These are phyloP conservation scores for Cantharis rustica DNA, from an alignment of 2,888 invertebrate species.

Conservation along the genomic window DNA sequence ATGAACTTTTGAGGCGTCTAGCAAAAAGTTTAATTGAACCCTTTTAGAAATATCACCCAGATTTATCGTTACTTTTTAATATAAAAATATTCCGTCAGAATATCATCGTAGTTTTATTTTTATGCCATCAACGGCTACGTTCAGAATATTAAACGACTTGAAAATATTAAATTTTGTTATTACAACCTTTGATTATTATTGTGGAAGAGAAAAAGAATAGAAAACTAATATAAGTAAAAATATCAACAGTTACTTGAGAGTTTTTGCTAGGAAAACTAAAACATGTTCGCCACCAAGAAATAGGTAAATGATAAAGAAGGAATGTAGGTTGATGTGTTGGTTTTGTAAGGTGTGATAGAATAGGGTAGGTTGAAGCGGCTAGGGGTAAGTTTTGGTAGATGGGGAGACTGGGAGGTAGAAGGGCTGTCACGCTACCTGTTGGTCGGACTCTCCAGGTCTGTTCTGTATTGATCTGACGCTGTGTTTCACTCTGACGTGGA, in stretches of 20 bases:
- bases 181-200: neutral
- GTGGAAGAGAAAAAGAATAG: neutral
- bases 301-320: slow-evolving; percentile 28
- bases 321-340: slow-evolving; percentile 21
- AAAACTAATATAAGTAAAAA: slow-evolving; percentile 10
- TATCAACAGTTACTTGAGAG: slow-evolving; percentile 31
- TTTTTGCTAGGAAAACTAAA: slow-evolving; percentile 14
- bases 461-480: slow-evolving; percentile 45
- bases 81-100: neutral
- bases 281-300: slow-evolving; percentile 12
- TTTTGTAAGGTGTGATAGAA: slow-evolving; percentile 19
- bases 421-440: slow-evolving; percentile 48
- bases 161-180: neutral
- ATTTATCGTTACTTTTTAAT: neutral
- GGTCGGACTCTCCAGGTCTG: slow-evolving; percentile 46
- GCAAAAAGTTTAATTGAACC: neutral
- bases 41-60: neutral
- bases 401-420: slow-evolving; percentile 30
- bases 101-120: neutral
- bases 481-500: slow-evolving; percentile 40
- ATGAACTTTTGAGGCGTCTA: neutral
- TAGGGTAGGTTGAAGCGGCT: slow-evolving; percentile 20
- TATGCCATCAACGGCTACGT: neutral
- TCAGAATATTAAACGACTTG: neutral
- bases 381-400: slow-evolving; percentile 26